Evolutionary conservation across 2,888 invertebrate genomes (phyloP).

Genomic region (Polydrusus pterygomalis): DNA sequence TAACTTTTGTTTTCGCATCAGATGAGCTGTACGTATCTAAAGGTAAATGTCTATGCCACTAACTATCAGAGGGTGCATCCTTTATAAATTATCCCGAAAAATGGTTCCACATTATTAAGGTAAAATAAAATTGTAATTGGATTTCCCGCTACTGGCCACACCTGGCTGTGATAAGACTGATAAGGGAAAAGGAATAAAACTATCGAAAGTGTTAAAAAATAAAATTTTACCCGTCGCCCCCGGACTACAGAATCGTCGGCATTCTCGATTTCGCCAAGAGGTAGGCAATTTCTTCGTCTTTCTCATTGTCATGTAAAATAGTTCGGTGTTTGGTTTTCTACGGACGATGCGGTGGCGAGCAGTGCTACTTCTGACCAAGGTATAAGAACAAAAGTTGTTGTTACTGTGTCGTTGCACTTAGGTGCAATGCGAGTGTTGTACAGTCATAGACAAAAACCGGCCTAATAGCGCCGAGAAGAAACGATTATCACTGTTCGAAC

Average conservation of each 20-base stretch:
- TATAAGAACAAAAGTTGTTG: conserved; percentile 28
- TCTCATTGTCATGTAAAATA: conserved; percentile 29
- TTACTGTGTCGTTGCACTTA: conserved; percentile 68
- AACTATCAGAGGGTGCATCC: no score
- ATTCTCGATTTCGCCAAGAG: conserved; percentile 18
- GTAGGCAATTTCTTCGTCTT: conserved; percentile 25
- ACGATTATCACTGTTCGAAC: conserved; percentile 25
- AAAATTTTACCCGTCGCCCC: background rate
- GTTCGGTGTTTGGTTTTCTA: conserved; percentile 16
- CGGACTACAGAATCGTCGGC: background rate
- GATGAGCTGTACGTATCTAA: no score
- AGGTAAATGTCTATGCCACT: no score
- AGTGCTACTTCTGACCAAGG: conserved; percentile 20
- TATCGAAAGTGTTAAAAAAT: no score
- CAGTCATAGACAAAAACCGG: conserved; percentile 59
- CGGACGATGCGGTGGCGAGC: conserved; percentile 26
- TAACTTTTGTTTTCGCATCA: no score
- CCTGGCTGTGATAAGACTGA: no score
- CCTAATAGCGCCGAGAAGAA: conserved; percentile 20
- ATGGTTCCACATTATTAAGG: no score
- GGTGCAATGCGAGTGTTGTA: conserved; percentile 65
- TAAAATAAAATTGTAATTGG: no score
- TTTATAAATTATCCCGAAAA: no score
- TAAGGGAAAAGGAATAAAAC: no score
- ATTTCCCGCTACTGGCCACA: no score